Evolutionary conservation across 2,797 vertebrate genomes (phyloP).

Genomic region (Falco concolor): DNA sequence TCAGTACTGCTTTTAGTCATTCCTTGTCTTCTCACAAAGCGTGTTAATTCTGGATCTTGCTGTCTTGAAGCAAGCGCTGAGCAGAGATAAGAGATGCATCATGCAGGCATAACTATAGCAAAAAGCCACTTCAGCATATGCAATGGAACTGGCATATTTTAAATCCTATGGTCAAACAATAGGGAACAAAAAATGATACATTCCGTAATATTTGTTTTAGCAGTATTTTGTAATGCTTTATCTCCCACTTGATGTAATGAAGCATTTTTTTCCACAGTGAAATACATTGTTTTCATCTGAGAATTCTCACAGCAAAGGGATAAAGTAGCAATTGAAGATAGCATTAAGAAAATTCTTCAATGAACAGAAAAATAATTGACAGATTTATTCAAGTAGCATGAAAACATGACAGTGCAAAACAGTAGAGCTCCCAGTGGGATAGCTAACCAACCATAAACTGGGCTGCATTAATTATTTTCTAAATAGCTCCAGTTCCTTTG

Average conservation of each 20-base stretch:
- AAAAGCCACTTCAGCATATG: background rate
- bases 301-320: background rate
- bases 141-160: background rate
- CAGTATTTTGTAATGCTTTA: background rate
- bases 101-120: background rate
- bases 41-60: background rate
- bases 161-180: background rate
- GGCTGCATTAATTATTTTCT: conserved; percentile 13
- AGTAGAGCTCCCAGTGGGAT: background rate
- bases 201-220: background rate
- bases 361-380: conserved; percentile 13
- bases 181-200: background rate
- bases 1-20: background rate
- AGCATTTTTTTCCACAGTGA: background rate
- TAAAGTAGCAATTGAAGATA: background rate
- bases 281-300: background rate
- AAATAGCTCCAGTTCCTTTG: conserved; percentile 2
- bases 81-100: background rate
- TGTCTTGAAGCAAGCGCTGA: conserved; percentile 8
- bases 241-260: background rate
- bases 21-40: background rate
- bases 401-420: conserved; percentile 2
- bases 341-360: background rate
- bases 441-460: conserved; percentile 11
- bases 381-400: conserved; percentile 8